These are phyloP conservation scores for Drosophila tanythrix DNA, from an alignment of 2,888 invertebrate species.

Conservation along the genomic window DNA sequence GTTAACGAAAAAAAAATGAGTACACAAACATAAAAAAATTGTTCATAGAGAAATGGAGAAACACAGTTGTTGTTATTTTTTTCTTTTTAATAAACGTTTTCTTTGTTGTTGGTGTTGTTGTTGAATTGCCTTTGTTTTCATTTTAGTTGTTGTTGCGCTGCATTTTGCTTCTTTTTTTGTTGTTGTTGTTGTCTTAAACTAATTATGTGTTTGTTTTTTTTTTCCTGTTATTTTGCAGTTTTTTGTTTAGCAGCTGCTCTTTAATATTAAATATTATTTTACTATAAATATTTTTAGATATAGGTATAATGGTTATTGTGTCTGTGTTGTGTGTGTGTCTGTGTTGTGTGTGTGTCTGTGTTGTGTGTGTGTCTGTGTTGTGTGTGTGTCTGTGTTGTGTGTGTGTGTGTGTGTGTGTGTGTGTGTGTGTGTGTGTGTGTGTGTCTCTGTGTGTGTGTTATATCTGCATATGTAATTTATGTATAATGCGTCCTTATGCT, in stretches of 20 bases:
- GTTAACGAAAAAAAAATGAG: neutral
- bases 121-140: slow-evolving; percentile 39
- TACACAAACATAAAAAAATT: slow-evolving; percentile 1
- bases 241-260: slow-evolving; percentile 25
- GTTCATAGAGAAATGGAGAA: slow-evolving; percentile 37
- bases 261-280: slow-evolving; percentile 74
- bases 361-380: slow-evolving; percentile 12
- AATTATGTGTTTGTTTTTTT: slow-evolving; percentile 27
- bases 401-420: slow-evolving; percentile 11
- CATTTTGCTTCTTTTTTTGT: slow-evolving; percentile 24
- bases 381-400: slow-evolving; percentile 26
- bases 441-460: slow-evolving; percentile 13
- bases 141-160: slow-evolving; percentile 45
- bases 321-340: slow-evolving; percentile 21
- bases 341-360: slow-evolving; percentile 24
- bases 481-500: slow-evolving; percentile 41
- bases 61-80: slow-evolving; percentile 50
- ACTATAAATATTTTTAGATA: slow-evolving; percentile 68
- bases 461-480: slow-evolving; percentile 13
- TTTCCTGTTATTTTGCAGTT: slow-evolving; percentile 11
- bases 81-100: slow-evolving; percentile 61
- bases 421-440: slow-evolving; percentile 21
- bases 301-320: slow-evolving; percentile 51
- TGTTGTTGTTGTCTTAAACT: slow-evolving; percentile 32
- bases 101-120: slow-evolving; percentile 41